Conservation (phyloP, 2,888 invertebrate species). For the Thecophora atra region DNA sequence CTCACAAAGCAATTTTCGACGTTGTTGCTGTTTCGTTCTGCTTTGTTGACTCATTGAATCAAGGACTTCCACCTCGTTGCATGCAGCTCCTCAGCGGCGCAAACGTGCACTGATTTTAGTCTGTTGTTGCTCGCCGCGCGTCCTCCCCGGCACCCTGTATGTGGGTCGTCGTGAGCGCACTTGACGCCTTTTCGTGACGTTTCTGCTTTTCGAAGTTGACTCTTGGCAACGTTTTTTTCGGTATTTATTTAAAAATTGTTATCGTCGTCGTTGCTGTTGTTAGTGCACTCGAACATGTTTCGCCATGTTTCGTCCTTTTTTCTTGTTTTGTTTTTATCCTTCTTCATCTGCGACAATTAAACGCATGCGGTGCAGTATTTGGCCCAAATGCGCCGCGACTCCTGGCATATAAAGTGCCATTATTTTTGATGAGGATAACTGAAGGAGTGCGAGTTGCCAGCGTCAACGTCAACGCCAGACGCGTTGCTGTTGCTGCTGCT, state of each 20-base stretch:
- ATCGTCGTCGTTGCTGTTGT: constrained; percentile 38
- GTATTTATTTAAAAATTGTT: constrained; percentile 13
- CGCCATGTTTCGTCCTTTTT: constrained; percentile 39
- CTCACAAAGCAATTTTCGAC: not conserved
- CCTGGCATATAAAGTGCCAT: constrained; percentile 31
- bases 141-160: constrained; percentile 15
- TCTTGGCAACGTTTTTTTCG: constrained; percentile 24
- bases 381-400: constrained; percentile 32
- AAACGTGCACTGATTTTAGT: constrained; percentile 19
- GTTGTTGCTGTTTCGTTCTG: not conserved
- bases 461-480: not conserved
- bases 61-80: constrained; percentile 28
- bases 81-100: constrained; percentile 10
- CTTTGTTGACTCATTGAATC: constrained; percentile 57
- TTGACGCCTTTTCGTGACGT: constrained; percentile 41
- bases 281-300: constrained; percentile 22
- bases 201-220: constrained; percentile 1
- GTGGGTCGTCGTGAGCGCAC: constrained; percentile 50
- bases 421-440: constrained; percentile 17
- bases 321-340: constrained; percentile 44
- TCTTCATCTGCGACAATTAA: constrained; percentile 59
- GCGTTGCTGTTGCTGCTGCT: not conserved
- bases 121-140: constrained; percentile 2
- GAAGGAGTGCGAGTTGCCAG: not conserved
- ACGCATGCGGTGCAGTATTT: constrained; percentile 60